A percentile compares a stretch with the other conserved stretches of the same genome.
Conservation (phyloP, 2,113 vertebrate genomes). For the Tachysurus vachellii region DNA sequence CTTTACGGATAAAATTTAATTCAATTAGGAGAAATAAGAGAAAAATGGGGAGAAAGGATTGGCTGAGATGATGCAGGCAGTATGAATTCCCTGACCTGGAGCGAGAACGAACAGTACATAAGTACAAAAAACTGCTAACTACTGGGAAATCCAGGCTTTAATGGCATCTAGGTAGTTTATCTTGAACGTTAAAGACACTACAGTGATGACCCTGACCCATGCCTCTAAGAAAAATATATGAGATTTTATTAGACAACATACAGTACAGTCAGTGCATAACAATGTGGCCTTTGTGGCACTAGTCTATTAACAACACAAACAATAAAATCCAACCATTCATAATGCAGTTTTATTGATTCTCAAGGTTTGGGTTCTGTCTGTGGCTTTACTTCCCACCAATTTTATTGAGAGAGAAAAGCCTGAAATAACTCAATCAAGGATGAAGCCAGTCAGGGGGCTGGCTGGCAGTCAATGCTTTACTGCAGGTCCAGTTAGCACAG, state of each 20-base stretch:
- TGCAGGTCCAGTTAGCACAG: constrained; percentile 38
- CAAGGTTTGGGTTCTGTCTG: constrained; percentile 8
- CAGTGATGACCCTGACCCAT: constrained; percentile 14
- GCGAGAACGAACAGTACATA: neutral
- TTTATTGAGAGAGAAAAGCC: constrained; percentile 39
- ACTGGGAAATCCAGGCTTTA: neutral
- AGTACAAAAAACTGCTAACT: neutral
- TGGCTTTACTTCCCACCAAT: constrained; percentile 27
- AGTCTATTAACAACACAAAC: neutral
- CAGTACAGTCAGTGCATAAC: constrained; percentile 1
- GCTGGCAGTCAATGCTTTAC: constrained; percentile 44
- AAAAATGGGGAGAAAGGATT: neutral
- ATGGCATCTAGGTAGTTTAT: neutral
- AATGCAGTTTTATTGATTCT: constrained; percentile 48
- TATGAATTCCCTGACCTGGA: neutral
- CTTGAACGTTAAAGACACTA: neutral
- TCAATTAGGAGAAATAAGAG: neutral
- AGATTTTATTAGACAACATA: constrained; percentile 7
- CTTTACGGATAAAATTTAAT: too few species aligned
- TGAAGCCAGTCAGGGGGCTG: constrained; percentile 37
- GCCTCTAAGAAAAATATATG: neutral
- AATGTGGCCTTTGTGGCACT: neutral
- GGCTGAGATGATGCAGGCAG: neutral
- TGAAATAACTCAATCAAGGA: constrained; percentile 54
- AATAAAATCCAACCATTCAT: constrained; percentile 26